phyloP scores from a whole-genome alignment of 2,888 invertebrate genomes.

The Epicampocera succincta region DNA sequence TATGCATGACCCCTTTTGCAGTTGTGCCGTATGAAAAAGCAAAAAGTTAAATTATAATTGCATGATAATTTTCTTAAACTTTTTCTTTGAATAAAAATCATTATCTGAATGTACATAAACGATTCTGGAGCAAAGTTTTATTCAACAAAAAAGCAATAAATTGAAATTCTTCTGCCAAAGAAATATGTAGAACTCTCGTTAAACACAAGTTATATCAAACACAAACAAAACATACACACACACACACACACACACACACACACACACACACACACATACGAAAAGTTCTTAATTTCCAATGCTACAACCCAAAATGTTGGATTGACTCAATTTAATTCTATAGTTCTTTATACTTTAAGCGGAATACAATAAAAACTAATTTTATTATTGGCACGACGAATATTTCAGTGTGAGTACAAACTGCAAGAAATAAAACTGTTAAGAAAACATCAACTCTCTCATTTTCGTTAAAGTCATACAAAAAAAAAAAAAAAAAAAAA shows the following conservation, averaged over 20 bases:
- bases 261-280: conserved; percentile 5
- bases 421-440: conserved; percentile 45
- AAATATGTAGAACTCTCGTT: conserved; percentile 1
- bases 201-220: conserved; percentile 31
- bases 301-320: conserved; percentile 4
- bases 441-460: conserved; percentile 22
- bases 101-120: conserved; percentile 2
- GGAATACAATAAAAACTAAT: conserved; percentile 41
- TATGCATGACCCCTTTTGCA: no score
- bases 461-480: neutral
- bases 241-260: neutral
- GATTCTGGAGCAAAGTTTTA: neutral
- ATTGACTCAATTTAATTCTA: conserved; percentile 13
- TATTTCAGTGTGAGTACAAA: conserved; percentile 20
- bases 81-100: neutral
- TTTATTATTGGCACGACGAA: conserved; percentile 14
- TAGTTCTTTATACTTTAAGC: conserved; percentile 24
- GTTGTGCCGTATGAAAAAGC: no score
- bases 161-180: conserved; percentile 4
- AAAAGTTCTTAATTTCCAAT: neutral
- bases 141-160: conserved; percentile 3
- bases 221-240: no score
- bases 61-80: neutral
- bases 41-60: neutral
- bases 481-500: no score